Evolutionary conservation across 2,797 vertebrate genomes (phyloP).

Genomic region (Myotis pilosus): DNA sequence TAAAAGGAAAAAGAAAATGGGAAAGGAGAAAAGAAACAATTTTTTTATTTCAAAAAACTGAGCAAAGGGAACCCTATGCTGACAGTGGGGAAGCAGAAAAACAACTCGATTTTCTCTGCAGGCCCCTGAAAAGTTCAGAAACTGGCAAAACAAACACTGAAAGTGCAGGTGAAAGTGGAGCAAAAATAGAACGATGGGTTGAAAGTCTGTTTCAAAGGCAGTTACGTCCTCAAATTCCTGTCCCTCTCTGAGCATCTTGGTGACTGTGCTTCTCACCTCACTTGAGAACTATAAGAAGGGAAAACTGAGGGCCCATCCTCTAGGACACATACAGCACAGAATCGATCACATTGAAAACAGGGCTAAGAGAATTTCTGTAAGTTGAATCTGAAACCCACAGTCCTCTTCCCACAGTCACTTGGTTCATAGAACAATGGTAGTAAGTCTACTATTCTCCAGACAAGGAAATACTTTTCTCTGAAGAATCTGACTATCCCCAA

Average conservation of each 20-base stretch:
- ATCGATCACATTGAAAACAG: neutral
- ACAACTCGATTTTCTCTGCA: neutral
- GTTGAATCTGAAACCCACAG: neutral
- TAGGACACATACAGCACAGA: neutral
- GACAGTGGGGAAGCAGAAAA: conserved; percentile 31
- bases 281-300: neutral
- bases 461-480: neutral
- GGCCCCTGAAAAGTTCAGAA: conserved; percentile 12
- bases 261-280: neutral
- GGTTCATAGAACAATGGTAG: neutral
- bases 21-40: conserved; percentile 45
- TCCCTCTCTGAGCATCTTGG: neutral
- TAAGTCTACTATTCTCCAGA: neutral
- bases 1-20: conserved; percentile 10
- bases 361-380: neutral
- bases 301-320: neutral
- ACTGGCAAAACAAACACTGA: neutral
- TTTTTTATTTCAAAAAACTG: conserved; percentile 52
- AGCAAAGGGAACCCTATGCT: conserved; percentile 7
- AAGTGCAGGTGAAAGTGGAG: neutral
- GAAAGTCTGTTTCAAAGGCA: neutral
- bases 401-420: neutral
- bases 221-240: neutral
- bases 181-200: neutral
- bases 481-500: neutral